Percentiles rank a stretch among this genome's conserved stretches.
phyloP scores from a whole-genome alignment of 2,888 invertebrate species.

The Taenaris catops region DNA sequence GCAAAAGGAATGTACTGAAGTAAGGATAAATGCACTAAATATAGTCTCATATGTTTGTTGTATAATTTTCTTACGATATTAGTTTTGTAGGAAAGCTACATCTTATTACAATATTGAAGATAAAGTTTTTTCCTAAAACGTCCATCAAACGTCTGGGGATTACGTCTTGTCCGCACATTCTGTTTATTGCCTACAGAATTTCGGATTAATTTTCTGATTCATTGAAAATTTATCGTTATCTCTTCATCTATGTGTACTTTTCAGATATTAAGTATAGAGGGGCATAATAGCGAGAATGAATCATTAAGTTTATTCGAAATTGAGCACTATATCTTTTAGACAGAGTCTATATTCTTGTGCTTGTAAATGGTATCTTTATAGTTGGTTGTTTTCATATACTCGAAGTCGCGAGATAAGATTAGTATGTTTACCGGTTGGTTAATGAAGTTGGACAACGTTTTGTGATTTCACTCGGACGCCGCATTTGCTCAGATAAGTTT shows the following conservation, averaged over 20 bases:
- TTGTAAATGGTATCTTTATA: background rate
- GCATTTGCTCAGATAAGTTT: slow-evolving; percentile 12
- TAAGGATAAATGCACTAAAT: too few species aligned
- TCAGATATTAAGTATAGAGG: slow-evolving; percentile 3
- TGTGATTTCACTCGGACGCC: slow-evolving; percentile 23
- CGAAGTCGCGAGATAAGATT: slow-evolving; percentile 27
- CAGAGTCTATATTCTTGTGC: slow-evolving; percentile 11
- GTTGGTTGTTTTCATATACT: slow-evolving; percentile 5
- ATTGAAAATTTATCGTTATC: slow-evolving; percentile 22
- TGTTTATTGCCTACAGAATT: background rate
- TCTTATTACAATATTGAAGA: too few species aligned
- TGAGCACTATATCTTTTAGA: background rate
- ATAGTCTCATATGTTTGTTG: too few species aligned
- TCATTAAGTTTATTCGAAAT: slow-evolving; percentile 1
- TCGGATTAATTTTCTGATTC: slow-evolving; percentile 24
- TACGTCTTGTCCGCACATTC: background rate
- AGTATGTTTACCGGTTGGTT: slow-evolving; percentile 25
- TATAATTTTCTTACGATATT: too few species aligned
- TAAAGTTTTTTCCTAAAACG: too few species aligned
- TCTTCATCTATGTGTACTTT: slow-evolving; percentile 13
- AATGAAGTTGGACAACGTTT: slow-evolving; percentile 28
- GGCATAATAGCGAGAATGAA: background rate
- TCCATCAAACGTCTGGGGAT: too few species aligned
- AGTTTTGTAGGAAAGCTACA: too few species aligned
- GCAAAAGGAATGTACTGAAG: too few species aligned